A percentile compares a stretch with the other conserved stretches of the same genome.
phyloP scores from a whole-genome alignment of 2,113 vertebrate species.

The Microcebus murinus region DNA sequence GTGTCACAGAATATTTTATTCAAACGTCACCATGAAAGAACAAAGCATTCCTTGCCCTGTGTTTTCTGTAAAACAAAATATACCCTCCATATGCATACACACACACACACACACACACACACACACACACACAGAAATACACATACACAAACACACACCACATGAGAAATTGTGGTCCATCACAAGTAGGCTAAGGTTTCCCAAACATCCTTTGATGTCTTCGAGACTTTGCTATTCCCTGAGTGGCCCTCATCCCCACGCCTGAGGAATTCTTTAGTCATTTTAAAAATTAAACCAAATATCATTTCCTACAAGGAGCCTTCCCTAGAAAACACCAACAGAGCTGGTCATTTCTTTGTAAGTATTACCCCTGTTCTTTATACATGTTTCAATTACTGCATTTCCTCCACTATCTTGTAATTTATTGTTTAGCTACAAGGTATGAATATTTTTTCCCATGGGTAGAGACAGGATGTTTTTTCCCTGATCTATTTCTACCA shows the following conservation, averaged over 20 bases:
- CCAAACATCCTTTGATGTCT: not conserved
- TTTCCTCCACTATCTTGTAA: not conserved
- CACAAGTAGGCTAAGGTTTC: not conserved
- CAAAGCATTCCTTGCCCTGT: not conserved
- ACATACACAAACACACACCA: not conserved
- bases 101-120: not conserved
- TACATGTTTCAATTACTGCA: not conserved
- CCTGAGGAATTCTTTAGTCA: not conserved
- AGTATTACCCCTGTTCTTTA: not conserved
- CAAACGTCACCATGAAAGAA: not conserved
- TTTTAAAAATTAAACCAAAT: not conserved
- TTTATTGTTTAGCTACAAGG: not conserved
- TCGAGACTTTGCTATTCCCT: not conserved
- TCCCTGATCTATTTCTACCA: not conserved
- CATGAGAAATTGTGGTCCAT: not conserved
- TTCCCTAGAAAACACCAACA: not conserved
- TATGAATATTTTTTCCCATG: too few species aligned
- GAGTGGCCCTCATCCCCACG: not conserved
- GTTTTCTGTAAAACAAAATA: not conserved
- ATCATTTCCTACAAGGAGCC: not conserved
- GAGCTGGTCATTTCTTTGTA: not conserved
- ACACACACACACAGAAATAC: not conserved
- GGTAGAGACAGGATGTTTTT: not conserved
- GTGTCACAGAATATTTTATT: not conserved
- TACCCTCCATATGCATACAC: too few species aligned